phyloP scores from a whole-genome alignment of 1,140 invertebrate species.

The Zaprionus africanus region DNA sequence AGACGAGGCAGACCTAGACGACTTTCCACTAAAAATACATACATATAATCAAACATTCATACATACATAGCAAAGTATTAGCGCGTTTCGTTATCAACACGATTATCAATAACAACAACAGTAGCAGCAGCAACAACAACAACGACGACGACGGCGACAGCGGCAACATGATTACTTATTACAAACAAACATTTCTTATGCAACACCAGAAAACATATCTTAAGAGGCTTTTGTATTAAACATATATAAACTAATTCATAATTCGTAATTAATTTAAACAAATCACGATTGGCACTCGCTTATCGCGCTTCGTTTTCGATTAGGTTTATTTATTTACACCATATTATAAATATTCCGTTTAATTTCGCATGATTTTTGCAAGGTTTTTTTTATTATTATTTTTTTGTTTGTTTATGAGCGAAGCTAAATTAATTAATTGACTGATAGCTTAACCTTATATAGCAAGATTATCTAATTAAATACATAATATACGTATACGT shows the following conservation, averaged over 20 bases:
- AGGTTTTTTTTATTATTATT: constrained; percentile 33
- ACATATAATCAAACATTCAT: constrained; percentile 52
- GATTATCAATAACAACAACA: constrained; percentile 41
- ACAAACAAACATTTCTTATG: constrained; percentile 54
- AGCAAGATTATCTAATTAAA: constrained; percentile 74
- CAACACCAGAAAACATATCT: constrained; percentile 73
- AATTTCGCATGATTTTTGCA: constrained; percentile 26
- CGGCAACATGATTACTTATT: constrained; percentile 23
- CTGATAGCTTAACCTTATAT: constrained; percentile 79
- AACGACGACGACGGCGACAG: constrained; percentile 26
- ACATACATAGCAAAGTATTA: constrained; percentile 64
- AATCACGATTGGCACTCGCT: constrained; percentile 44
- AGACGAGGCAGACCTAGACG: constrained; percentile 43
- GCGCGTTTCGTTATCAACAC: constrained; percentile 41
- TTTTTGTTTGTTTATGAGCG: constrained; percentile 55
- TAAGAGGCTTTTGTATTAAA: constrained; percentile 82
- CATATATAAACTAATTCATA: constrained; percentile 51
- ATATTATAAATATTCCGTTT: constrained; percentile 33
- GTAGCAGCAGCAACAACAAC: constrained; percentile 12
- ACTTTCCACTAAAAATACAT: constrained; percentile 33
- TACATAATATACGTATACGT: constrained; percentile 48
- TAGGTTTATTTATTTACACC: constrained; percentile 52
- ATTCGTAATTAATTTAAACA: constrained; percentile 66
- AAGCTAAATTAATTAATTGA: constrained; percentile 78
- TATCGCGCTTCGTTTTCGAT: constrained; percentile 31